Base-by-base conservation (phyloP, 1,140 invertebrate species). In the Lepidurus packardi region DNA sequence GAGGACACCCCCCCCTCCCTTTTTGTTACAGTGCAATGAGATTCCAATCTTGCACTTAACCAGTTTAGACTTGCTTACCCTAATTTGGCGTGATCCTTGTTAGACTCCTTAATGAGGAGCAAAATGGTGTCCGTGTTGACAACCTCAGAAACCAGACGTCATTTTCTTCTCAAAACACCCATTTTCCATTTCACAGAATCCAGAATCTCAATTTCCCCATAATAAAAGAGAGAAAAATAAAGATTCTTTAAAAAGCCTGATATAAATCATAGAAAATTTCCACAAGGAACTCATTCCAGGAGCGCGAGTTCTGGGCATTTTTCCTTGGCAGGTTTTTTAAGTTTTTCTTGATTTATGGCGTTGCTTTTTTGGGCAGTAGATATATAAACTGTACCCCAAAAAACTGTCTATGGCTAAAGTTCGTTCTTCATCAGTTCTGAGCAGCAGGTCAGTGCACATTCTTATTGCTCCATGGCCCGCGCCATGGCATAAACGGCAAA, bases 71-170 rank as follows among this genome's bases (percentile, higher is more conserved):
- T 65, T 13, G 16, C 21, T 21, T 21, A 65, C 53, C 16, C 16
- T 65, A 65, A 65, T 21, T 16, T 65, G 53, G 53, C 53, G 53
- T n/a, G 53, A 65, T 65, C 53, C 6, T 65, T 65, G 53, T 65
- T 65, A 65, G 53, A 65, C 53, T 21, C 21, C n/a, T 10, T n/a
- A 65, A 65, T 16, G 53, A 65, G 53, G 53, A 65, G 13, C 53
- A 65, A 65, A 65, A 65, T 7, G 53, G 16, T 13, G 13, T 65
- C 8, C 53, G 53, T 65, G 53, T 16, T 65, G 13, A 65, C 53
- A 65, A 65, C 53, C 53, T 65, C 16, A 11, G 21, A 65, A 65
- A 65, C 53, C 21, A 7, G 53, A n/a, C 53, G 13, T 65, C 53
- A 65, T 65, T 65, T 13, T 65, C 6, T 1, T 65, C 21, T 65